Evolutionary conservation across 2,888 invertebrate genomes (phyloP).

Genomic region (Catonia carolina): DNA sequence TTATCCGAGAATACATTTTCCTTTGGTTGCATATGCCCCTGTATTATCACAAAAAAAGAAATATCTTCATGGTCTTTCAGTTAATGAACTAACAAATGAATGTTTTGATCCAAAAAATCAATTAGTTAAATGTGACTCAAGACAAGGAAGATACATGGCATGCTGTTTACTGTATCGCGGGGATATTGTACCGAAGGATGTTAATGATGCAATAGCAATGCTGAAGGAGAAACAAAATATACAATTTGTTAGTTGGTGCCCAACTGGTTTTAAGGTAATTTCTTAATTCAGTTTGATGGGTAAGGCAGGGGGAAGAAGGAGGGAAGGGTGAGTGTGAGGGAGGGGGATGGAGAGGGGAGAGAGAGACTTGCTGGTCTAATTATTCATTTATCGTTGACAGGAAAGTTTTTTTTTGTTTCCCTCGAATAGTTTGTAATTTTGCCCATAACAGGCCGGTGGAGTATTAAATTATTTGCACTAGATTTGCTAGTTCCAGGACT

Average conservation of each 20-base stretch:
- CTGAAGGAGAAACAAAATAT: slow-evolving; percentile 43
- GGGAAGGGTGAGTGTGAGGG: too few relatives aligned
- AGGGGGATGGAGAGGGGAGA: too few relatives aligned
- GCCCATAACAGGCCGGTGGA: too few relatives aligned
- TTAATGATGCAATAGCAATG: slow-evolving; percentile 28
- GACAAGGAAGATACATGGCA: slow-evolving; percentile 34
- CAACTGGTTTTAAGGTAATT: slow-evolving; percentile 51
- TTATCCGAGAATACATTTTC: slow-evolving; percentile 88
- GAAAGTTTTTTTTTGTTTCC: too few relatives aligned
- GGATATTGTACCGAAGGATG: slow-evolving; percentile 32
- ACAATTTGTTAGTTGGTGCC: slow-evolving; percentile 55
- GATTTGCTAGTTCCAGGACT: too few relatives aligned
- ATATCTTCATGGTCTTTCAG: slow-evolving; percentile 67
- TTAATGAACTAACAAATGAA: slow-evolving; percentile 76
- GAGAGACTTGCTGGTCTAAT: too few relatives aligned
- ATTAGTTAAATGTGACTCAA: slow-evolving; percentile 84
- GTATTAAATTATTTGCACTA: too few relatives aligned
- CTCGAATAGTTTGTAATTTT: too few relatives aligned
- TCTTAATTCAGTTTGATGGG: too few relatives aligned
- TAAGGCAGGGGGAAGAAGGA: too few relatives aligned
- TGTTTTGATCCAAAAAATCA: slow-evolving; percentile 85
- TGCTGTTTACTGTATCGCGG: slow-evolving; percentile 34
- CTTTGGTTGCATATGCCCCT: slow-evolving; percentile 64
- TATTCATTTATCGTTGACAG: too few relatives aligned
- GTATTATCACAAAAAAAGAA: slow-evolving; percentile 66